phyloP scores from a whole-genome alignment of 2,888 invertebrate genomes.

The Chymomyza caudatula region DNA sequence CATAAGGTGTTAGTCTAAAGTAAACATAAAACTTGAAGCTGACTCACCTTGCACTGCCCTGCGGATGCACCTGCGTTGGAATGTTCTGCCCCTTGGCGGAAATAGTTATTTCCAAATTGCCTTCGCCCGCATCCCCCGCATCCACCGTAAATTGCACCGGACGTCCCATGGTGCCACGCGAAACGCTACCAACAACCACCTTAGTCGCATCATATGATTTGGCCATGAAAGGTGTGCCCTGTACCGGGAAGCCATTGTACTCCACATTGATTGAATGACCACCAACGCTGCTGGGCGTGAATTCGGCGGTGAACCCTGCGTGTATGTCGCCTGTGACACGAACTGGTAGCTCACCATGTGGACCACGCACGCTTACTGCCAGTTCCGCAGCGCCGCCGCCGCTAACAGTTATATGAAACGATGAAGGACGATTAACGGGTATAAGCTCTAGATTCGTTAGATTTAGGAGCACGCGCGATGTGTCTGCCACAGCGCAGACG shows the following conservation, averaged over 20 bases:
- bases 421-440: constrained; percentile 88
- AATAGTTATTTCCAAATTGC: constrained; percentile 97
- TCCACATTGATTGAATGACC: constrained; percentile 94
- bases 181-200: constrained; percentile 89
- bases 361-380: constrained; percentile 93
- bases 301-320: constrained; percentile 92
- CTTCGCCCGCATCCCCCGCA: constrained; percentile 97
- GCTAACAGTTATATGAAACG: constrained; percentile 88
- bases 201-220: constrained; percentile 95
- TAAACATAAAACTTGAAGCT: not conserved
- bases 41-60: constrained; percentile 84
- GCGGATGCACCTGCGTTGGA: constrained; percentile 95
- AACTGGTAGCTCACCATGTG: constrained; percentile 90
- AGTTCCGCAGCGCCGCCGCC: constrained; percentile 87
- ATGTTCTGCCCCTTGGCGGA: constrained; percentile 95
- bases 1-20: not conserved
- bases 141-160: constrained; percentile 97
- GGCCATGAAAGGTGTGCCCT: constrained; percentile 92
- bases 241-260: constrained; percentile 92
- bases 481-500: constrained; percentile 90
- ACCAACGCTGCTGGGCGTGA: constrained; percentile 95
- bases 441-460: constrained; percentile 88
- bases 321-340: constrained; percentile 93
- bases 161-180: constrained; percentile 90
- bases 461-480: constrained; percentile 86